phyloP scores from a whole-genome alignment of 2,113 vertebrate species.

The Myotis brandtii region DNA sequence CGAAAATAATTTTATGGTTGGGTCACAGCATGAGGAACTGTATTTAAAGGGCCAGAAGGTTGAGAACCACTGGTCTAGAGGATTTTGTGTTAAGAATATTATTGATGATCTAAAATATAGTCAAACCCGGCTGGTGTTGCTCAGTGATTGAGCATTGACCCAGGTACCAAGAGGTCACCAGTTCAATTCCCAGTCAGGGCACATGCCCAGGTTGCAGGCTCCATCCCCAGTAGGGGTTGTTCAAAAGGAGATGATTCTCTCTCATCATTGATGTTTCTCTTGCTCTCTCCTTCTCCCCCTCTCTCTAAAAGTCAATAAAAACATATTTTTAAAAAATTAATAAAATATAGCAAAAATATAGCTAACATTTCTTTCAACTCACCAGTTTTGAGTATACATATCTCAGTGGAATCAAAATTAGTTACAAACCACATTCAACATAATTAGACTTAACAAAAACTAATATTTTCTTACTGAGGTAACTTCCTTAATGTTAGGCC shows the following conservation, averaged over 20 bases:
- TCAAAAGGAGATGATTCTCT: neutral
- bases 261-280: neutral
- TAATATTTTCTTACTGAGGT: neutral
- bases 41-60: too few species aligned
- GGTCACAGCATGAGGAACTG: too few species aligned
- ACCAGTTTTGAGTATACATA: neutral
- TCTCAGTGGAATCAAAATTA: neutral
- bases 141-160: neutral
- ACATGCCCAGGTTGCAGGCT: too few species aligned
- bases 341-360: conserved; percentile 16
- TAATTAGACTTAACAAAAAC: neutral
- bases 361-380: neutral
- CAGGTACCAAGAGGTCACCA: too few species aligned
- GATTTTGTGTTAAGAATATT: conserved; percentile 39
- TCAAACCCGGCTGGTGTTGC: neutral
- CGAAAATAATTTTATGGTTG: too few species aligned
- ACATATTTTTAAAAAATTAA: neutral
- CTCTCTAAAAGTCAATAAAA: neutral
- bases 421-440: neutral
- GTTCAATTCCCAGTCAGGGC: too few species aligned
- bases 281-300: neutral
- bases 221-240: too few species aligned
- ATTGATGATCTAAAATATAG: neutral
- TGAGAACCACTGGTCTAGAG: neutral
- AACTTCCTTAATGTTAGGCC: neutral